A percentile compares a stretch with the other conserved stretches of the same genome.
phyloP scores from a whole-genome alignment of 2,888 invertebrate species.

The Chironomus tentans region DNA sequence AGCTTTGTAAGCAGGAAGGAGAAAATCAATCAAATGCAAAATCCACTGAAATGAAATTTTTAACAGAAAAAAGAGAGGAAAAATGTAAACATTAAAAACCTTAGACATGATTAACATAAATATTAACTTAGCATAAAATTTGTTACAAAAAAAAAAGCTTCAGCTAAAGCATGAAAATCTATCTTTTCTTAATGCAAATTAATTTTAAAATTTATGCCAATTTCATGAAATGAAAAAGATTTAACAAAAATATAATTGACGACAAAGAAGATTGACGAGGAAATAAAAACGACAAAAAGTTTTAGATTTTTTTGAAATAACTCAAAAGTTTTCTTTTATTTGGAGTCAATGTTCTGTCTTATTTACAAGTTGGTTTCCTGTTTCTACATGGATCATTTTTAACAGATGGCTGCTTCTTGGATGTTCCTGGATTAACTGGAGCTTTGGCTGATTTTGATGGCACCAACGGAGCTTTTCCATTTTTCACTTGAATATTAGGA shows the following conservation, averaged over 20 bases:
- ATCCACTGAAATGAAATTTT: neutral
- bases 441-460: neutral
- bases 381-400: too few relatives aligned
- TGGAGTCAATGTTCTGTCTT: too few relatives aligned
- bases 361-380: too few relatives aligned
- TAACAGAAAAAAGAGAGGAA: neutral
- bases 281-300: neutral
- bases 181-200: neutral
- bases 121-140: neutral
- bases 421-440: neutral
- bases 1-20: too few relatives aligned
- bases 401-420: too few relatives aligned
- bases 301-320: neutral
- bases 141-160: slow-evolving; percentile 6
- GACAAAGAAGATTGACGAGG: neutral
- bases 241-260: neutral
- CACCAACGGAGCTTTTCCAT: neutral
- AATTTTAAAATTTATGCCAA: neutral
- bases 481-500: neutral
- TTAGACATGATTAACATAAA: too few relatives aligned
- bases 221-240: neutral
- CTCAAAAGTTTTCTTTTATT: too few relatives aligned
- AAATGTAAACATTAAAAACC: neutral
- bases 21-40: too few relatives aligned
- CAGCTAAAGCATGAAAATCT: neutral